Base-by-base conservation (phyloP, 2,888 invertebrate species). In the Drosophila eohydei region DNA sequence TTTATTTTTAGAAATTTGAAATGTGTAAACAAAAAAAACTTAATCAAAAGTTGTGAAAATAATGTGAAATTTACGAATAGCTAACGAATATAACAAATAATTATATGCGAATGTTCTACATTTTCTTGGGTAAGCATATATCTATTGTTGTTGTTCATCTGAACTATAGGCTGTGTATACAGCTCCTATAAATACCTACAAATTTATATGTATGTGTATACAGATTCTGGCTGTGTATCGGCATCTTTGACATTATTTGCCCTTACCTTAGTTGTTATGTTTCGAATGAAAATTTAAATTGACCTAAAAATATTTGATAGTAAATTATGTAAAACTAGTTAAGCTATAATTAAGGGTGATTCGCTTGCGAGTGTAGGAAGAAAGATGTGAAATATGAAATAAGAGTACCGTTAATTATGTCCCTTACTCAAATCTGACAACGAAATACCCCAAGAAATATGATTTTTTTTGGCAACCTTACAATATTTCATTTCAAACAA, bases 1-100 rank as follows among this genome's bases (percentile, higher is more conserved):
- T 67, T 64, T 46, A 21, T 54, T 38, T 30, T 4, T 62, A 7
- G 16, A 41, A 26, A 32, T 58, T 16, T 43, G 4, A 26, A 51
- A 40, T 58, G 61, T 57, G 57, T 43, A 26, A 40, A 28, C 50
- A 51, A 52, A 43, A 32, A 9, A 30, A 40, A n/a, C 21, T 38
- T 38, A 26, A 28, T 26, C 12, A n/a, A 58, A 65, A 60, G 54
- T 79, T 64, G 26, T 54, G 36, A 50, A 48, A 72, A 52, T 58
- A 44, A 59, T 54, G 67, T 71, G 58, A 69, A 70, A 68, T 58
- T 59, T 73, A 46, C 41, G 41, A 48, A 80, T 61, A 68, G 16
- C 64, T 51, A 59, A 11, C 5, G 43, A 56, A 60, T 3, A 26
- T 14, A 14, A 52, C 3, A 30, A 30, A 11, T 11, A 54, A 54